Percentiles rank a stretch among this genome's conserved stretches.
Conservation (phyloP, 92 coral and sea anemone species). For the Epizoanthus illoricatus region DNA sequence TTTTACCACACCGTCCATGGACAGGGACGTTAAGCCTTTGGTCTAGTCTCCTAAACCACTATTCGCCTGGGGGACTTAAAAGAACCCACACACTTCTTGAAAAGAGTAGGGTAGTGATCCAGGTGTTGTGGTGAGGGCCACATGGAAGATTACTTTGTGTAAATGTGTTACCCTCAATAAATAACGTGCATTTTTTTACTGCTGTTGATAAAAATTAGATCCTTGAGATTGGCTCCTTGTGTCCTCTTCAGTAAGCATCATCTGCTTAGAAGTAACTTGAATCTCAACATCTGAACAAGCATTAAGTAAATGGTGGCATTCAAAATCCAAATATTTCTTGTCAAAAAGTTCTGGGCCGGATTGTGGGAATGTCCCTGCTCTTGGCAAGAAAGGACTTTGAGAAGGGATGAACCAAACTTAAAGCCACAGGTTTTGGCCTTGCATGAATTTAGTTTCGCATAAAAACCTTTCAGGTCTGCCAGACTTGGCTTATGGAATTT, state of each 20-base stretch:
- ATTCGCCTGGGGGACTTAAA: no score
- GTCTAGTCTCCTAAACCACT: no score
- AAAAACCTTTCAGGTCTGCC: not conserved
- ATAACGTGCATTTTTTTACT: no score
- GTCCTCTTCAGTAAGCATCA: not conserved
- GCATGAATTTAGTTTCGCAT: not conserved
- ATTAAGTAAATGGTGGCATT: not conserved
- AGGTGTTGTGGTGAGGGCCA: no score
- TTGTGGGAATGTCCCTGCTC: not conserved
- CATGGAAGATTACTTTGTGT: no score
- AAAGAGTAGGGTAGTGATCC: no score
- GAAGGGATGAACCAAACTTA: not conserved
- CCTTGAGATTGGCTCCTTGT: conserved; percentile 1
- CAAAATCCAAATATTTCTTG: not conserved
- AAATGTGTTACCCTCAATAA: no score
- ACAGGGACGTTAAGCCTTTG: no score
- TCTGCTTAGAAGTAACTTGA: not conserved
- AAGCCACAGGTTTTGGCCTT: not conserved
- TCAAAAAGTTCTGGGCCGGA: not conserved
- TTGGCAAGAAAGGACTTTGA: not conserved
- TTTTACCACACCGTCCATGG: no score
- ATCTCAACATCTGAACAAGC: not conserved
- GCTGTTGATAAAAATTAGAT: no score
- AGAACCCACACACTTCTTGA: no score
- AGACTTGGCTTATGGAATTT: not conserved